Evolutionary conservation across 2,888 invertebrate species (phyloP).

Genomic region (Cheilosia vernalis): DNA sequence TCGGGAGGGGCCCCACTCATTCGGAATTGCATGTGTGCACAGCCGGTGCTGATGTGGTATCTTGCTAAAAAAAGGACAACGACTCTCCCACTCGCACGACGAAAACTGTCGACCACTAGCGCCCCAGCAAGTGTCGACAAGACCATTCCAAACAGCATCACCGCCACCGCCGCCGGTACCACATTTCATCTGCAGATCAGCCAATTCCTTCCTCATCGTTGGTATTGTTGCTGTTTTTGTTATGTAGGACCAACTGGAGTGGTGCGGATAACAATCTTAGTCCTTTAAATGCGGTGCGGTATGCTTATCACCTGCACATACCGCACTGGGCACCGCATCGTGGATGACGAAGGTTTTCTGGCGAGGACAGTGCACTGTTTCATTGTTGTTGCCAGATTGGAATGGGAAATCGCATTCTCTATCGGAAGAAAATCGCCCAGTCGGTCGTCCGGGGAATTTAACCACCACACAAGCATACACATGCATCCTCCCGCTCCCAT

Average conservation of each 20-base stretch:
- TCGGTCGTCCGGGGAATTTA: constrained; percentile 14
- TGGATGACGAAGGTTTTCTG: constrained; percentile 3
- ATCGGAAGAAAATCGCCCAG: constrained; percentile 21
- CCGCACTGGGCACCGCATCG: constrained; percentile 7
- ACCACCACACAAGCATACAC: not conserved
- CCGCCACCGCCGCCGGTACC: constrained; percentile 41
- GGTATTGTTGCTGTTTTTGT: constrained; percentile 7
- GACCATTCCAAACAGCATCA: constrained; percentile 45
- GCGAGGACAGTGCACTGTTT: constrained; percentile 35
- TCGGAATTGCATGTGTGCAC: constrained; percentile 10
- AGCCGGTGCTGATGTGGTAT: constrained; percentile 7
- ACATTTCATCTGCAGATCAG: constrained; percentile 71
- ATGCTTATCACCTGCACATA: constrained; percentile 70
- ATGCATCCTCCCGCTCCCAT: not conserved
- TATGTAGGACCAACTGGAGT: constrained; percentile 14
- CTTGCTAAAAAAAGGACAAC: constrained; percentile 16
- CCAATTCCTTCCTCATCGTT: constrained; percentile 27
- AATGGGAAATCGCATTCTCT: constrained; percentile 17
- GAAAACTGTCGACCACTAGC: constrained; percentile 31
- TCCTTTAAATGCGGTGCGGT: constrained; percentile 54
- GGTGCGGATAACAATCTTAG: constrained; percentile 61
- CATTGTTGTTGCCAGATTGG: constrained; percentile 31
- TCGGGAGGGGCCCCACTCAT: not conserved
- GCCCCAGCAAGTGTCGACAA: constrained; percentile 55
- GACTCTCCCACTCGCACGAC: not conserved